These are phyloP conservation scores for Pecten maximus DNA, from an alignment of 2,888 invertebrate genomes.

Conservation along the genomic window DNA sequence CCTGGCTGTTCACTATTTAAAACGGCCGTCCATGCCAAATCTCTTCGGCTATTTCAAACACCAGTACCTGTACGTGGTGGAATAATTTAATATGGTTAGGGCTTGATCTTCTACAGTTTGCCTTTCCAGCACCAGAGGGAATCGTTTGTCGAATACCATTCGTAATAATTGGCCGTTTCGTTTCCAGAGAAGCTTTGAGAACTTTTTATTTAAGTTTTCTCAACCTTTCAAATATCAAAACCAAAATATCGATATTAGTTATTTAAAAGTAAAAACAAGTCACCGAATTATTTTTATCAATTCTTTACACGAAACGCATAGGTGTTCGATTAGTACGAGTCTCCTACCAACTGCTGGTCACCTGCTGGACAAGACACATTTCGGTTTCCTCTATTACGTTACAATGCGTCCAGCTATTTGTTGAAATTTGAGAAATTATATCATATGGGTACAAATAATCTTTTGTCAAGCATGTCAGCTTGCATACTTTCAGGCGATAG, in stretches of 20 bases:
- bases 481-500: too few relatives aligned
- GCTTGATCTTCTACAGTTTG: background rate
- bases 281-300: too few relatives aligned
- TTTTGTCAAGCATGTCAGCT: too few relatives aligned
- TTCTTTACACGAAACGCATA: too few relatives aligned
- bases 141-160: conserved; percentile 2
- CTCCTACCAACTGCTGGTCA: too few relatives aligned
- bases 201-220: background rate
- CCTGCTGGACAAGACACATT: too few relatives aligned
- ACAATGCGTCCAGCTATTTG: too few relatives aligned
- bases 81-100: background rate
- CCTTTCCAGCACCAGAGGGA: background rate
- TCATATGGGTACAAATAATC: too few relatives aligned
- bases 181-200: background rate
- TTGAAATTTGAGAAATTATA: too few relatives aligned
- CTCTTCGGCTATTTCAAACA: background rate
- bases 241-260: background rate
- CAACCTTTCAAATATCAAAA: background rate
- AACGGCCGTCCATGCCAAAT: background rate
- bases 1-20: background rate
- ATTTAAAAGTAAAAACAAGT: too few relatives aligned
- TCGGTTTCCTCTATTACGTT: too few relatives aligned
- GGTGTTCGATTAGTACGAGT: too few relatives aligned
- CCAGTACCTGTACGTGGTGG: background rate
- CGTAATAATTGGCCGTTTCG: background rate